phyloP scores from a whole-genome alignment of 2,797 vertebrate genomes.

The Capromys pilorides region DNA sequence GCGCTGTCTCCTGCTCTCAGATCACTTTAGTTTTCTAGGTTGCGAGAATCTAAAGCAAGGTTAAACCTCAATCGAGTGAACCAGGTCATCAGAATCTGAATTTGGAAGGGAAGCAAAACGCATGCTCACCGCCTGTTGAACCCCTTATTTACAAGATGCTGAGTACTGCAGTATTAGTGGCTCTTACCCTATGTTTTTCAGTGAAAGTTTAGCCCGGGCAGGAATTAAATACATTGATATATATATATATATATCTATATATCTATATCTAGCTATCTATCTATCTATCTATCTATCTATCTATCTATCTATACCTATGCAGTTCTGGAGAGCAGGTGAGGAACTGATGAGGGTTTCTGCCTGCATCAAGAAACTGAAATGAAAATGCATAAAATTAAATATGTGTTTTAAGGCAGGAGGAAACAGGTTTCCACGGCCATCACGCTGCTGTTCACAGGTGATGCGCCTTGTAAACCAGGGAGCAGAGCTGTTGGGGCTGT shows the following conservation, averaged over 20 bases:
- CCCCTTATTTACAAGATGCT: conserved; percentile 17
- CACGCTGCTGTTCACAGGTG: not conserved
- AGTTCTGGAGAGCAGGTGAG: not conserved
- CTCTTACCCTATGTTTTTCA: not conserved
- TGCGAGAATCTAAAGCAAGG: conserved; percentile 45
- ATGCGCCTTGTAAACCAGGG: not conserved
- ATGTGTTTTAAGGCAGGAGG: not conserved
- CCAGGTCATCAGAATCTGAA: conserved; percentile 12
- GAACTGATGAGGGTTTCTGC: not conserved
- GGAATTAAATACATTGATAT: not conserved
- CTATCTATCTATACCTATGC: too few relatives aligned
- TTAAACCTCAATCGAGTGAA: conserved; percentile 58
- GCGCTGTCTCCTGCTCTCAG: conserved; percentile 64
- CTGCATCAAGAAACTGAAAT: conserved; percentile 21
- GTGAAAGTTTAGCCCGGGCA: not conserved
- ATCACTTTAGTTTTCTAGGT: conserved; percentile 44
- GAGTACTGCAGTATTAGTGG: not conserved
- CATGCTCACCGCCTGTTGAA: not conserved
- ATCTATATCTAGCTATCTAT: too few relatives aligned
- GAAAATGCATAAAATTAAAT: not conserved
- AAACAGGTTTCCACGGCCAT: not conserved
- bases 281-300: too few relatives aligned
- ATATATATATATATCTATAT: too few relatives aligned
- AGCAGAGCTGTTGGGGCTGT: not conserved
- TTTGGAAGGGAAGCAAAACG: not conserved